phyloP scores from a whole-genome alignment of 2,888 invertebrate genomes.

The Agrotis segetum region DNA sequence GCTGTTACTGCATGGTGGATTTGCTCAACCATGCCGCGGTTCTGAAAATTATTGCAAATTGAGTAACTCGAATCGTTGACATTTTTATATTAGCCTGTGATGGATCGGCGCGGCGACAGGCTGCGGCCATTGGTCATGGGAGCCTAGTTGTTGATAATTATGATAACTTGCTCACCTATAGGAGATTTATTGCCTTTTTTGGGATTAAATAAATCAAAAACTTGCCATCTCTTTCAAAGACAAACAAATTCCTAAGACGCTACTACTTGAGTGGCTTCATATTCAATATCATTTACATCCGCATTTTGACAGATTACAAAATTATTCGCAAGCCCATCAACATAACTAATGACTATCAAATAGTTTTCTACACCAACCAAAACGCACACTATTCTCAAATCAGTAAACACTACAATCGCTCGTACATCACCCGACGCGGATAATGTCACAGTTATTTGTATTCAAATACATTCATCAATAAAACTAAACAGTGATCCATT shows the following conservation, averaged over 20 bases:
- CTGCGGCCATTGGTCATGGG: conserved; percentile 55
- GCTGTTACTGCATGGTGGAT: conserved; percentile 72
- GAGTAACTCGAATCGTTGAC: conserved; percentile 70
- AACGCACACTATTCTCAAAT: conserved; percentile 55
- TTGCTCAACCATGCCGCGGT: conserved; percentile 70
- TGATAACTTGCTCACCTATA: conserved; percentile 19
- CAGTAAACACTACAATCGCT: conserved; percentile 58
- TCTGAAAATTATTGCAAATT: conserved; percentile 75
- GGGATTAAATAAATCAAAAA: not conserved
- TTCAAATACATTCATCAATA: conserved; percentile 78
- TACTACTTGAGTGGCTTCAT: not conserved
- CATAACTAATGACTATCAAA: conserved; percentile 40
- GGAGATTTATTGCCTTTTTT: not conserved
- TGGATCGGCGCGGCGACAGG: conserved; percentile 54
- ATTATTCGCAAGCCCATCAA: conserved; percentile 58
- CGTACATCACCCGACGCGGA: conserved; percentile 43
- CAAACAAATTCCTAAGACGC: not conserved
- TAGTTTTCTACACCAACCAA: conserved; percentile 33
- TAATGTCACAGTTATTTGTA: conserved; percentile 68
- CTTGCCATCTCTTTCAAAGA: not conserved
- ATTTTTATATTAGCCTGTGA: conserved; percentile 67
- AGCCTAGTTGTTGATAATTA: conserved; percentile 29
- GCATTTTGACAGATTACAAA: conserved; percentile 36
- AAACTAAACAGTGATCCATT: conserved; percentile 77
- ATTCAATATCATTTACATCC: conserved; percentile 15